These are phyloP conservation scores for Myopa tessellatipennis DNA, from an alignment of 2,888 invertebrate species.

Conservation along the genomic window DNA sequence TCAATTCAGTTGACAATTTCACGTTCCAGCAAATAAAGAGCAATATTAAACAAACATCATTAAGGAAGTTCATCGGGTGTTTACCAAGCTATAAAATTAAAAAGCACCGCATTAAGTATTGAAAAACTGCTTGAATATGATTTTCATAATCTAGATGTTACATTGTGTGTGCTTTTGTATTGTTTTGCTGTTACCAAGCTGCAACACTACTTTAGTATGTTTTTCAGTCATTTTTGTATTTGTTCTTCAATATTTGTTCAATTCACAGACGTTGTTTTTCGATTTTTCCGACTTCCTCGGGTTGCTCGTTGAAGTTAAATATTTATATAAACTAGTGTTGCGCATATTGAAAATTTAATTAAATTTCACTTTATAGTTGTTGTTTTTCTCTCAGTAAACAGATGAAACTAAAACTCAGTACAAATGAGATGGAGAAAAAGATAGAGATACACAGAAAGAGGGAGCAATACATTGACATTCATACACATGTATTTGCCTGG, in stretches of 20 bases:
- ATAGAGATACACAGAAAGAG: too few species aligned
- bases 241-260: conserved; percentile 24
- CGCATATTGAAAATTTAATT: conserved; percentile 17
- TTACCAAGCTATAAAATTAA: conserved; percentile 11
- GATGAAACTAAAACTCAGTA: too few species aligned
- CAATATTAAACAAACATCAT: conserved; percentile 18
- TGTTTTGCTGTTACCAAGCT: neutral
- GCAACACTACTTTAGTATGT: neutral
- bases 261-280: conserved; percentile 11
- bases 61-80: neutral
- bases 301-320: conserved; percentile 3
- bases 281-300: neutral
- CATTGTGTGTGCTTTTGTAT: neutral
- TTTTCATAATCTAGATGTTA: conserved; percentile 14
- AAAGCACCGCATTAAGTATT: neutral
- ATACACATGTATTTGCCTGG: too few species aligned
- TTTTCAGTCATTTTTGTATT: conserved; percentile 7
- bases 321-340: conserved; percentile 8
- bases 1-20: neutral
- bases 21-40: neutral
- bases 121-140: neutral
- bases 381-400: neutral
- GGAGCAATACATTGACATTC: too few species aligned
- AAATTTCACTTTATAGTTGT: neutral
- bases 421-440: too few species aligned